Evolutionary conservation across 1,140 invertebrate species (phyloP).

Genomic region (Coptotermes formosanus): DNA sequence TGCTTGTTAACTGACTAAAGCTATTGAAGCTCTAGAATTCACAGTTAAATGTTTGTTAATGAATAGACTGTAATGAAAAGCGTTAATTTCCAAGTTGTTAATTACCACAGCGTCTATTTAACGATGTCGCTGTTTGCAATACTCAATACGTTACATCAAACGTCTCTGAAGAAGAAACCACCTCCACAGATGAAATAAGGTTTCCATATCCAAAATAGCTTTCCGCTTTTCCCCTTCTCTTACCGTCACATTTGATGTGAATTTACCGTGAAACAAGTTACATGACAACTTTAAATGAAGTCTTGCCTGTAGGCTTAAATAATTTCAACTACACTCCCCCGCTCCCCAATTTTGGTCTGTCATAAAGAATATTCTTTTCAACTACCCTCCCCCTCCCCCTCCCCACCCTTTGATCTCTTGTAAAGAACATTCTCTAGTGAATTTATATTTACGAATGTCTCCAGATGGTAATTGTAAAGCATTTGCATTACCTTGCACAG

Average conservation of each 20-base stretch:
- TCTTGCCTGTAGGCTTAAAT: not conserved
- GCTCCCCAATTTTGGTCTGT: not conserved
- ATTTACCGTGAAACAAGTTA: not conserved
- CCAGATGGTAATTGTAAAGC: too few species aligned
- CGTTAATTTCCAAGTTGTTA: conserved; percentile 22
- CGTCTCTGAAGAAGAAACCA: not conserved
- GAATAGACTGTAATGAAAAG: conserved; percentile 22
- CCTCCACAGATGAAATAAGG: not conserved
- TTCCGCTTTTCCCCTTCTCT: not conserved
- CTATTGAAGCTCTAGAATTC: conserved; percentile 15
- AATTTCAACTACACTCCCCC: not conserved
- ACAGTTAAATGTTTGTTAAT: conserved; percentile 27
- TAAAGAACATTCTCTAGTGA: too few species aligned
- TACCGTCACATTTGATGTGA: not conserved
- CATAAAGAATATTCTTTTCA: not conserved
- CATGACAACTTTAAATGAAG: conserved; percentile 9
- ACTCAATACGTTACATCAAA: not conserved
- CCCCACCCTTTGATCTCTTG: not conserved
- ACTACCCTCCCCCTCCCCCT: not conserved
- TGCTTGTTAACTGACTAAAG: conserved; percentile 23
- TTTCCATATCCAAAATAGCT: not conserved
- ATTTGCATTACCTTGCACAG: too few species aligned
- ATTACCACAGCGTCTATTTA: conserved; percentile 26
- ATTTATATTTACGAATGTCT: too few species aligned
- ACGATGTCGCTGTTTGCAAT: not conserved